Percentiles rank a stretch among this genome's conserved stretches.
These are phyloP conservation scores for Dicranocentrus wangi DNA, from an alignment of 2,888 invertebrate species.

Conservation along the genomic window DNA sequence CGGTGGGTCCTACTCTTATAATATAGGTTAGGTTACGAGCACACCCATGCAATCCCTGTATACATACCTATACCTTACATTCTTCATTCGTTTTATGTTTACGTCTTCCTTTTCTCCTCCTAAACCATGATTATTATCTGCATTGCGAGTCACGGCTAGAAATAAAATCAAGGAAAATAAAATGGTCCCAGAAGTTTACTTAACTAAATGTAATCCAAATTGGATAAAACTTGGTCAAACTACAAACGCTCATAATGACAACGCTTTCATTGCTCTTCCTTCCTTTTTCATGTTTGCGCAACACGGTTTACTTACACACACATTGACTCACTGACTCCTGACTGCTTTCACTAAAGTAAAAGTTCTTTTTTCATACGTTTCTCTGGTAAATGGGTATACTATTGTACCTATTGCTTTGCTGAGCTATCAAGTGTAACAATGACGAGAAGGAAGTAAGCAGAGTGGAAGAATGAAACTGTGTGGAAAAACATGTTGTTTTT, in stretches of 20 bases:
- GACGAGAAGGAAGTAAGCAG: conserved; percentile 14
- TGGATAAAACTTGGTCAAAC: conserved; percentile 40
- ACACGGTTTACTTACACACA: conserved; percentile 27
- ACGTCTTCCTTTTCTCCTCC: conserved; percentile 40
- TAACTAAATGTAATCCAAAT: conserved; percentile 28
- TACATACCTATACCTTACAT: too few relatives aligned
- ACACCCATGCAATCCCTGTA: too few relatives aligned
- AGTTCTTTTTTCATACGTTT: too few relatives aligned
- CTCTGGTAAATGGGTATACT: too few relatives aligned
- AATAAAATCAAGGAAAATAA: conserved; percentile 10
- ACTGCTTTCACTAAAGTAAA: too few relatives aligned
- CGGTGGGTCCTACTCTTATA: too few relatives aligned
- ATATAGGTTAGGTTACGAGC: too few relatives aligned
- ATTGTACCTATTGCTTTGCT: too few relatives aligned
- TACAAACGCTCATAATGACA: conserved; percentile 19
- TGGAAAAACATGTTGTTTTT: neutral
- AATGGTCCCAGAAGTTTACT: conserved; percentile 10
- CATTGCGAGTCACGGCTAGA: neutral
- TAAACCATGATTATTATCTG: conserved; percentile 18
- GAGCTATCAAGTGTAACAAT: conserved; percentile 30
- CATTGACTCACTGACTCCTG: too few relatives aligned
- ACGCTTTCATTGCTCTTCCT: conserved; percentile 14
- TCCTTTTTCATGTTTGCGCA: conserved; percentile 26
- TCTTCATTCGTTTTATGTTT: conserved; percentile 6
- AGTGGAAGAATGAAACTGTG: conserved; percentile 9